phyloP scores from a whole-genome alignment of 2,888 invertebrate species.

The Acrobasis consociella region DNA sequence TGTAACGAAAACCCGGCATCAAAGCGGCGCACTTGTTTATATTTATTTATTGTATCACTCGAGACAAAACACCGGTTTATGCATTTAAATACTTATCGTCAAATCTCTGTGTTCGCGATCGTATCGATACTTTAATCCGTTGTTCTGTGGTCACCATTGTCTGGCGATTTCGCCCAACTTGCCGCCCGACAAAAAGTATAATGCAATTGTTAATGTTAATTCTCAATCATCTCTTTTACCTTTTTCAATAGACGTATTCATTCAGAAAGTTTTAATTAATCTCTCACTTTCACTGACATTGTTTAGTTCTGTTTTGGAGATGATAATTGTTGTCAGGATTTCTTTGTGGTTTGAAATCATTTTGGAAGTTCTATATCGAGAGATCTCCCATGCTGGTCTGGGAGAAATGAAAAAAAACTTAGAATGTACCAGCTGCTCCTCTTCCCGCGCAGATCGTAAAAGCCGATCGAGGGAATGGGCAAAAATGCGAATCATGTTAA shows the following conservation, averaged over 20 bases:
- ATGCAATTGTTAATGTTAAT: conserved; percentile 49
- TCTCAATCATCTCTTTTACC: conserved; percentile 43
- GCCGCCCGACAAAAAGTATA: conserved; percentile 32
- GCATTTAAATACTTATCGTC: conserved; percentile 20
- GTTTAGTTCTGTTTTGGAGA: conserved; percentile 32
- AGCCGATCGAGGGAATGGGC: too few species aligned
- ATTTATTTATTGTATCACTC: conserved; percentile 19
- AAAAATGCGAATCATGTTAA: too few species aligned
- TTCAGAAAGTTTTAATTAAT: conserved; percentile 64
- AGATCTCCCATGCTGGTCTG: too few species aligned
- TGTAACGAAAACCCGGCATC: conserved; percentile 13
- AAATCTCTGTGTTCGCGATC: conserved; percentile 19
- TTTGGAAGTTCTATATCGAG: too few species aligned
- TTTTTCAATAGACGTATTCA: conserved; percentile 54
- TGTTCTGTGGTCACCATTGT: conserved; percentile 51
- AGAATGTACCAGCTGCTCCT: too few species aligned
- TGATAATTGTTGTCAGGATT: not conserved
- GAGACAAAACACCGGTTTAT: conserved; percentile 18
- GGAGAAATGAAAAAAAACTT: too few species aligned
- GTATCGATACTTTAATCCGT: conserved; percentile 18
- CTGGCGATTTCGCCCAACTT: conserved; percentile 50
- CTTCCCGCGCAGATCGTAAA: too few species aligned
- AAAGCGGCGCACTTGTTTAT: conserved; percentile 19
- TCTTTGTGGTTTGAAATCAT: not conserved
- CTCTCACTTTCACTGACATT: conserved; percentile 56